Evolutionary conservation across 2,888 invertebrate species (phyloP).

Genomic region (Ceriagrion tenellum): DNA sequence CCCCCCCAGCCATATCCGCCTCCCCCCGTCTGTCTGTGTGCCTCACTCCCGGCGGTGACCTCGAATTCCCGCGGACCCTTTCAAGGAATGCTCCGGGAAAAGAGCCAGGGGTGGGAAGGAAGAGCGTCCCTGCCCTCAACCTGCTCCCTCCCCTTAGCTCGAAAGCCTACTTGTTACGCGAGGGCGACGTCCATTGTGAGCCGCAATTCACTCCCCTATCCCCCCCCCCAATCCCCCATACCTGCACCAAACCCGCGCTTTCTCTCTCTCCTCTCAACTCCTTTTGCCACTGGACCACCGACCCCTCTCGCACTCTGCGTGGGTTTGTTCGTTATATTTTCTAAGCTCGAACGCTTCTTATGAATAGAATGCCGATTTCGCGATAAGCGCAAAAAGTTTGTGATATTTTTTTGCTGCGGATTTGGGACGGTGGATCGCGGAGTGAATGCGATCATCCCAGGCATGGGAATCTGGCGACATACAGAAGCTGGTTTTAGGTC

Average conservation of each 20-base stretch:
- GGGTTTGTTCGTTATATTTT: background rate
- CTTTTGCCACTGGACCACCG: background rate
- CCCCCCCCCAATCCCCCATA: background rate
- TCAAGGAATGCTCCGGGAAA: background rate
- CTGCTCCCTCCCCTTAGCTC: background rate
- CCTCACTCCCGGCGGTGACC: no score
- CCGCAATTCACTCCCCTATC: background rate
- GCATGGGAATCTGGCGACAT: no score
- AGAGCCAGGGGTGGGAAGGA: no score
- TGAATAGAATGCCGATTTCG: background rate
- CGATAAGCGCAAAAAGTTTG: background rate
- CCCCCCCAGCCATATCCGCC: no score
- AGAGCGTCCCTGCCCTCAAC: background rate
- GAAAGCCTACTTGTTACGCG: conserved; percentile 9
- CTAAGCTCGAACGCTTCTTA: background rate
- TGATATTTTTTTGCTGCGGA: no score
- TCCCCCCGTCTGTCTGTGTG: background rate
- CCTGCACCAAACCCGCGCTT: background rate
- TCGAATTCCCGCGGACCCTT: background rate
- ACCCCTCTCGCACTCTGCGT: background rate
- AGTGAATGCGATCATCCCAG: no score
- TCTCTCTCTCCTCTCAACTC: background rate
- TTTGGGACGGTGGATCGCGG: no score
- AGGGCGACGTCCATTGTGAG: background rate
- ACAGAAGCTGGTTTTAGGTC: no score